Conservation (phyloP, 2,113 vertebrate species). For the Anolis sagrei region DNA sequence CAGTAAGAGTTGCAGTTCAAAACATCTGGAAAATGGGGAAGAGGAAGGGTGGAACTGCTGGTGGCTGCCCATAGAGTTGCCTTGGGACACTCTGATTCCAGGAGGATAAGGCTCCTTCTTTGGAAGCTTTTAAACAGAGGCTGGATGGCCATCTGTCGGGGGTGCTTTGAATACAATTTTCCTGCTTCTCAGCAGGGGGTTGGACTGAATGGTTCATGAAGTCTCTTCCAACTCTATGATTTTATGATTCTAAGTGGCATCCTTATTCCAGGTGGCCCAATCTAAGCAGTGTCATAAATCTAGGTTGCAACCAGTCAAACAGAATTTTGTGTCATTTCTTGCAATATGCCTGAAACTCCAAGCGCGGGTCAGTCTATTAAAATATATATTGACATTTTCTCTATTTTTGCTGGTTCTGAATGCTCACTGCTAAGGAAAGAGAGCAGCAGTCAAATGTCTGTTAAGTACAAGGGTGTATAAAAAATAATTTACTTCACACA, state of each 20-base stretch:
- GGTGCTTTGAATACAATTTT: too few relatives aligned
- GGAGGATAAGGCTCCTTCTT: too few relatives aligned
- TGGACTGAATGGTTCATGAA: too few relatives aligned
- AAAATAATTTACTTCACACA: conserved; percentile 1
- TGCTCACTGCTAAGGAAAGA: not conserved
- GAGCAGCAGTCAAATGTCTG: not conserved
- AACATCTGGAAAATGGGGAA: not conserved
- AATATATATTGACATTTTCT: not conserved
- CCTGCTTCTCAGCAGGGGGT: too few relatives aligned
- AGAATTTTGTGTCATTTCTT: too few relatives aligned
- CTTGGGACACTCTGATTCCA: not conserved
- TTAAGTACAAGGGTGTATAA: not conserved
- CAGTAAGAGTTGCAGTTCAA: not conserved
- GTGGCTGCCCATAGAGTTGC: not conserved
- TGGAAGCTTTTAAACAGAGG: too few relatives aligned
- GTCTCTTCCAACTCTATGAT: too few relatives aligned
- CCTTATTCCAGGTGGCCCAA: not conserved
- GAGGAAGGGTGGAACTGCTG: not conserved
- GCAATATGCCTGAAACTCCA: not conserved
- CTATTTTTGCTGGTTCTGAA: not conserved
- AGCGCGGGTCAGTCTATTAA: too few relatives aligned
- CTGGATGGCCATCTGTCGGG: too few relatives aligned
- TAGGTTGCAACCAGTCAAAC: not conserved
- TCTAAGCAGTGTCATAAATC: too few relatives aligned
- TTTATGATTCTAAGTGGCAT: too few relatives aligned